Evolutionary conservation across 2,888 invertebrate genomes (phyloP), one percentile per base, ranked within the genome.

Genomic region (Zygogramma bicolorata): DNA sequence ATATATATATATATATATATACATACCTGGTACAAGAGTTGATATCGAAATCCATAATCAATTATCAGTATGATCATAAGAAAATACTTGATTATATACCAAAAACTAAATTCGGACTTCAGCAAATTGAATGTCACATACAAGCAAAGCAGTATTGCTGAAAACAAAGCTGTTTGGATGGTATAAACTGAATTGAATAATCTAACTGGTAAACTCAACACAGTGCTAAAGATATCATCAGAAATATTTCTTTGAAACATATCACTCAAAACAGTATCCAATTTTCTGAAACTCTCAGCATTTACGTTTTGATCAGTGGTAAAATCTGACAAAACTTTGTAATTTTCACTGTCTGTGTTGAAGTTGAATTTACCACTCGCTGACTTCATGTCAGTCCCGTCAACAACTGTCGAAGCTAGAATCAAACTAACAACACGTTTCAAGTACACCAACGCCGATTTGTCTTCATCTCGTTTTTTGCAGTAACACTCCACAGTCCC

Each of bases 11-110:
- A 53, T 22, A 25, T 3, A n/a, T 27, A 53, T 27, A n/a, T 25
- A 74, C 75, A 66, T 75, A 81, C 81, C 79, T 81, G 72, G 53
- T 74, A 57, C 40, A 81, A 57, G 38, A 49, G 27, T 22, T 72
- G 58, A 46, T 81, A 80, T 34, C 80, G 71, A 25, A 67, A 70
- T 53, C 71, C 76, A 75, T 73, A 80, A 71, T 81, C 81, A 18
- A 71, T 62, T 22, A 80, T 70, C 3, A 80, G 10, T 34, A 81
- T 42, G 4, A 79, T 5, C 1, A 75, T 63, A 18, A 77, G 38
- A 27, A 77, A 60, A 69, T 80, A 81, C 20, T 73, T 74, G n/a
- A 78, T 3, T 46, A 79, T 73, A 65, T 77, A 78, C 61, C 74
- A 53, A 59, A 79, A 58, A 8, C 79, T 76, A 73, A 71, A 78